Percentiles rank a stretch among this genome's conserved stretches.
Evolutionary conservation across 2,888 invertebrate species (phyloP).

Genomic region (Himalopsyche anomala): DNA sequence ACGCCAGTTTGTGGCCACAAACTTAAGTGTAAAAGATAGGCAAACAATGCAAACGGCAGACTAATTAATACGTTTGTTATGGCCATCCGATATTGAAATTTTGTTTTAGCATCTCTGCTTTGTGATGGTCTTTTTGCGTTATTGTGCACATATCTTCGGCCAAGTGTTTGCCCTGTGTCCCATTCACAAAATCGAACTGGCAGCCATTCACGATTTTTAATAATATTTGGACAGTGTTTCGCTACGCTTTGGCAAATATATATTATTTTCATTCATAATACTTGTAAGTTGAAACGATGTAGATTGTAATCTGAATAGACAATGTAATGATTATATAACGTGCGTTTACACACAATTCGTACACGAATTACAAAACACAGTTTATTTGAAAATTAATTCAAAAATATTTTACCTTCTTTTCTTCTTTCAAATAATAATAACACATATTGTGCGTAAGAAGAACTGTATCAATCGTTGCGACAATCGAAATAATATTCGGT

Average conservation of each 20-base stretch:
- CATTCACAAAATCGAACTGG: slow-evolving; percentile 1
- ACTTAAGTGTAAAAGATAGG: neutral
- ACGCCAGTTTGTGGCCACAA: neutral
- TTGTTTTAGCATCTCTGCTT: slow-evolving; percentile 5
- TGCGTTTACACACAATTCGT: neutral
- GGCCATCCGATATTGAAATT: slow-evolving; percentile 1
- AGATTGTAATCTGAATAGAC: no score
- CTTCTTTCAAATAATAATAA: no score
- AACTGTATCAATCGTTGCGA: no score
- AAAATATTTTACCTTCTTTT: no score
- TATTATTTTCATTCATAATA: slow-evolving; percentile 26
- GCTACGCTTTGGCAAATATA: neutral
- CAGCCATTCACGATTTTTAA: neutral
- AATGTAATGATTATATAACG: no score
- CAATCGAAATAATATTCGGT: no score
- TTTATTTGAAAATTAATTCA: neutral
- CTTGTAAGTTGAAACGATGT: neutral
- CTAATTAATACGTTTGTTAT: slow-evolving; percentile 26
- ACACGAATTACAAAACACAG: neutral
- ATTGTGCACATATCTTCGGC: neutral
- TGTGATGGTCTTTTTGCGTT: neutral
- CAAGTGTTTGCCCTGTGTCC: neutral
- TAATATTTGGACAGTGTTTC: slow-evolving; percentile 28
- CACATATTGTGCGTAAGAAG: no score
- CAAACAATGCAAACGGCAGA: slow-evolving; percentile 23